Evolutionary conservation across 2,888 invertebrate genomes (phyloP).

Genomic region (Leptopterna dolabrata): DNA sequence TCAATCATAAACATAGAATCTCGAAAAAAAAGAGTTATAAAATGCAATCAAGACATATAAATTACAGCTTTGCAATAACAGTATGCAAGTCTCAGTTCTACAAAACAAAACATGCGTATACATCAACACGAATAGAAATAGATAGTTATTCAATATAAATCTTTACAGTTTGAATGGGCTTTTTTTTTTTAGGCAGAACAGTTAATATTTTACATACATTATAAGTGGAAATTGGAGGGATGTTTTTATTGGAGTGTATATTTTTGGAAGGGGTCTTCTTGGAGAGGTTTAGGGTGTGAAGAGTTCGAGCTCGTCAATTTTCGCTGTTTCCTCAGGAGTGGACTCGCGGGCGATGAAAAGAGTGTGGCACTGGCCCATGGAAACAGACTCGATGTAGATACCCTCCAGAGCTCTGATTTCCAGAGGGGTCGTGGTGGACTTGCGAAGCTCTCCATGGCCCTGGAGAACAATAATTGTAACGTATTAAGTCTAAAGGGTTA

Average conservation of each 20-base stretch:
- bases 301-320: constrained; percentile 70
- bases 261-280: background rate
- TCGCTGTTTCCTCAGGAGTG: constrained; percentile 74
- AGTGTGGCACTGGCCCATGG: constrained; percentile 89
- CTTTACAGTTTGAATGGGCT: background rate
- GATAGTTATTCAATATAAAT: background rate
- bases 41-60: background rate
- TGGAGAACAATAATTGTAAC: constrained; percentile 66
- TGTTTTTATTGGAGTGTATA: background rate
- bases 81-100: background rate
- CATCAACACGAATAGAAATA: background rate
- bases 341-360: constrained; percentile 76
- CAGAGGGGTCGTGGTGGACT: constrained; percentile 87
- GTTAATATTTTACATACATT: background rate
- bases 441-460: constrained; percentile 90
- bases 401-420: constrained; percentile 76
- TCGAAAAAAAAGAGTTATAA: no score
- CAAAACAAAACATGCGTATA: background rate
- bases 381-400: constrained; percentile 70
- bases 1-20: no score
- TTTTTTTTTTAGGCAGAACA: background rate
- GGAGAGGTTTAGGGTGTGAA: background rate
- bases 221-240: background rate
- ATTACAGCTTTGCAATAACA: background rate
- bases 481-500: no score